Percentiles rank a stretch among this genome's conserved stretches.
These are phyloP conservation scores for Astyanax mexicanus DNA, from an alignment of 2,797 vertebrate species.

Conservation along the genomic window DNA sequence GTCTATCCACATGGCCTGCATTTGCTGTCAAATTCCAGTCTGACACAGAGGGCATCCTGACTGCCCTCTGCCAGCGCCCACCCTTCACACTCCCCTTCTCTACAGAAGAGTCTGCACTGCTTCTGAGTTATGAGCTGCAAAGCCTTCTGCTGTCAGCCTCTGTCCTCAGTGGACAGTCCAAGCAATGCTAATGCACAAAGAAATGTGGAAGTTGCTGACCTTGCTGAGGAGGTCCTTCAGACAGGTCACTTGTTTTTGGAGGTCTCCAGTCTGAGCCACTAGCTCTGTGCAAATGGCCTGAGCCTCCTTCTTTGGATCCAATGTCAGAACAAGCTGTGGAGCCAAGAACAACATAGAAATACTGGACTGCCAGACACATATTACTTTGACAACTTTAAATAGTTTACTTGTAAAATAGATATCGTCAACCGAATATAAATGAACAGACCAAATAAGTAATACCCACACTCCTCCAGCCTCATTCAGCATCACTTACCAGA, in stretches of 20 bases:
- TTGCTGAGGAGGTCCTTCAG: constrained; percentile 83
- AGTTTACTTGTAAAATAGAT: too few relatives aligned
- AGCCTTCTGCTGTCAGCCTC: constrained; percentile 83
- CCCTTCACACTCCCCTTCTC: constrained; percentile 57
- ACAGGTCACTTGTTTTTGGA: constrained; percentile 85
- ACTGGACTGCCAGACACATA: too few relatives aligned
- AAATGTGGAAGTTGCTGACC: constrained; percentile 72
- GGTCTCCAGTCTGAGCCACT: constrained; percentile 75
- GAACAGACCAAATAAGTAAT: too few relatives aligned
- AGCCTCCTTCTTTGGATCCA: constrained; percentile 82
- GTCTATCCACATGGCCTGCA: constrained; percentile 83
- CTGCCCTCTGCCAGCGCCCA: constrained; percentile 56
- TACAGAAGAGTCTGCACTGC: constrained; percentile 83
- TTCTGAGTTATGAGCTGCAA: constrained; percentile 93
- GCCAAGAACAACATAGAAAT: constrained; percentile 49
- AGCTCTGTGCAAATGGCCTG: constrained; percentile 83
- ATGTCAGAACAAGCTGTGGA: constrained; percentile 83
- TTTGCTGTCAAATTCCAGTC: constrained; percentile 87
- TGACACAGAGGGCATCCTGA: constrained; percentile 76
- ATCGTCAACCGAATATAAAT: too few relatives aligned
- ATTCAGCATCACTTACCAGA: too few relatives aligned
- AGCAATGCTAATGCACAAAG: constrained; percentile 30
- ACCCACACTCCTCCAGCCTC: too few relatives aligned
- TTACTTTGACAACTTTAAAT: too few relatives aligned
- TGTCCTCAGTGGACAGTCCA: constrained; percentile 69